A percentile compares a stretch with the other conserved stretches of the same genome.
Conservation (phyloP, 1,140 invertebrate genomes). For the Macrobrachium rosenbergii region DNA sequence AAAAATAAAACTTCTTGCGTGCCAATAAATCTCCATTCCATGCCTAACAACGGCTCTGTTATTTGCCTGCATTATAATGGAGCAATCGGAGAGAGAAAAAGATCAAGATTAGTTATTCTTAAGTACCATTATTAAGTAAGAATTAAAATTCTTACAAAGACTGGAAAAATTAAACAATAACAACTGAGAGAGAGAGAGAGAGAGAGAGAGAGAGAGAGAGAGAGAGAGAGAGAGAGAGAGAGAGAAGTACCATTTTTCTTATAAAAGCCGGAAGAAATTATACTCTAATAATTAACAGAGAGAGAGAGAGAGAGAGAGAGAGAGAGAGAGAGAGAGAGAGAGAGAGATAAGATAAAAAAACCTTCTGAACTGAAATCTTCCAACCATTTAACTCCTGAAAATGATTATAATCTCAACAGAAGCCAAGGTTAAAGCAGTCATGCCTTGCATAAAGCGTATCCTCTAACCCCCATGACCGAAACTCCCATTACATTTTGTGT, state of each 20-base stretch:
- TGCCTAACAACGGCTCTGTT: no score
- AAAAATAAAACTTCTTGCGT: no score
- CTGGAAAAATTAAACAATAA: background rate
- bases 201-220: background rate
- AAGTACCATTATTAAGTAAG: no score
- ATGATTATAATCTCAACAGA: no score
- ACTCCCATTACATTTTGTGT: no score
- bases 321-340: slow-evolving; percentile 35
- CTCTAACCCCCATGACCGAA: no score
- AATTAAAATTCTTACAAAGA: background rate
- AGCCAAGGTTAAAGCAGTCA: no score
- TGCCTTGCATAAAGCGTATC: no score
- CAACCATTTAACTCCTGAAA: background rate
- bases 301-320: slow-evolving; percentile 30
- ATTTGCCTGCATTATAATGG: no score
- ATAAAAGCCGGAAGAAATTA: background rate
- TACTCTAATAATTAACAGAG: background rate
- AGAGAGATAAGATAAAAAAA: background rate
- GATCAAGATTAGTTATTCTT: background rate
- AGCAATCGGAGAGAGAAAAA: background rate
- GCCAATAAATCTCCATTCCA: no score
- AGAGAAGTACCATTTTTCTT: background rate
- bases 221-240: background rate
- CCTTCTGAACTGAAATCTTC: background rate
- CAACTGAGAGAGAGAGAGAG: background rate